A percentile compares a stretch with the other conserved stretches of the same genome.
These are phyloP conservation scores for Caenorhabditis briggsae DNA, from an alignment of 1,140 invertebrate genomes.

Conservation along the genomic window DNA sequence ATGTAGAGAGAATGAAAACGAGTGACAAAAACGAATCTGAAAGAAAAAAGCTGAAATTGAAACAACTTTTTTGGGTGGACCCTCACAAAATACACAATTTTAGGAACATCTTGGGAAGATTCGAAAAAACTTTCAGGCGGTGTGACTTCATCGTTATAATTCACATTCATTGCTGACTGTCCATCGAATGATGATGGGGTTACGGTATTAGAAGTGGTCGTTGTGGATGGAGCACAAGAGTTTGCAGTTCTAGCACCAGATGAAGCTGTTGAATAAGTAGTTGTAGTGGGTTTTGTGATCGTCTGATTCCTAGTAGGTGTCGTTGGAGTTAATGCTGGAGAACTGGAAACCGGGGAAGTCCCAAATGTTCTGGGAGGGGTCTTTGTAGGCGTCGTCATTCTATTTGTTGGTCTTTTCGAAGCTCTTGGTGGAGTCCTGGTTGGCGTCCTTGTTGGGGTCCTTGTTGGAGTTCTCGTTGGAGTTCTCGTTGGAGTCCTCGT, in stretches of 20 bases:
- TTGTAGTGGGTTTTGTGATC: too few species aligned
- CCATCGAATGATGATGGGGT: not conserved
- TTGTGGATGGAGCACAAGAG: too few species aligned
- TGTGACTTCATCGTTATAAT: not conserved
- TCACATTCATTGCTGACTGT: not conserved
- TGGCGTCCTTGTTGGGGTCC: too few species aligned
- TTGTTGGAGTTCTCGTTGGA: too few species aligned
- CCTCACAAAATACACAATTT: not conserved
- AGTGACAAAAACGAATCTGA: not conserved
- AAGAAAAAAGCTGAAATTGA: not conserved
- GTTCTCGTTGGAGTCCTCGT: too few species aligned
- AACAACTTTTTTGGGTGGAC: not conserved
- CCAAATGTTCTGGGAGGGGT: too few species aligned
- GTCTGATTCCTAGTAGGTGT: not conserved
- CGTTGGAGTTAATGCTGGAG: not conserved
- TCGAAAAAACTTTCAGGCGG: not conserved
- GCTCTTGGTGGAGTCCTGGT: too few species aligned
- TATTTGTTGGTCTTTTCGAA: too few species aligned
- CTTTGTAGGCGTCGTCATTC: too few species aligned
- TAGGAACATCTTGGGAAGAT: not conserved
- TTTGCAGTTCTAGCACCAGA: too few species aligned
- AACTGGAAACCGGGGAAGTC: not conserved
- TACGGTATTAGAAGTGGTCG: not conserved
- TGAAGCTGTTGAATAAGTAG: too few species aligned
- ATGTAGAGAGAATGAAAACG: not conserved